These are phyloP conservation scores for Carlito syrichta DNA, from an alignment of 2,113 vertebrate species.

Conservation along the genomic window DNA sequence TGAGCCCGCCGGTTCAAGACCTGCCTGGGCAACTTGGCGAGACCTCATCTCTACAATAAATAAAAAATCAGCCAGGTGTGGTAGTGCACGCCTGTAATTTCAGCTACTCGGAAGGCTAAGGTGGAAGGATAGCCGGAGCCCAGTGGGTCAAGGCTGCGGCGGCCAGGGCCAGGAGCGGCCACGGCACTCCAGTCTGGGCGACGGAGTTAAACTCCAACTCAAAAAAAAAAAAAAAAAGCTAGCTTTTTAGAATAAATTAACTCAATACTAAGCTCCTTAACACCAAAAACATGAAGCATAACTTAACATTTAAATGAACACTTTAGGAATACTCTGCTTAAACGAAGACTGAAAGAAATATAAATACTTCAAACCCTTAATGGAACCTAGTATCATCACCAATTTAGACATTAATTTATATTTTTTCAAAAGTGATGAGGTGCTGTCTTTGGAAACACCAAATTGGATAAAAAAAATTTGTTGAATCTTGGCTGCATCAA, in stretches of 20 bases:
- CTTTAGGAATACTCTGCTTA: not conserved
- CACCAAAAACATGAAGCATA: not conserved
- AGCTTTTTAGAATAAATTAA: not conserved
- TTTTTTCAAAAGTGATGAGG: not conserved
- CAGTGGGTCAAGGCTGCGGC: too few species aligned
- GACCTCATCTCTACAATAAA: too few species aligned
- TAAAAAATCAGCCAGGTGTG: too few species aligned
- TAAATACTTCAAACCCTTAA: not conserved
- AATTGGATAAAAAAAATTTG: not conserved
- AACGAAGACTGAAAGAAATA: not conserved
- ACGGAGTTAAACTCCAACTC: too few species aligned
- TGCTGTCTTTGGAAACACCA: not conserved
- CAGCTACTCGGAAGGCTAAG: too few species aligned
- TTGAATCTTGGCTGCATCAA: not conserved
- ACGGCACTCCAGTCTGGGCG: too few species aligned
- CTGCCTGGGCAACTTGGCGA: too few species aligned
- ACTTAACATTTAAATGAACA: not conserved
- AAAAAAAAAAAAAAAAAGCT: too few species aligned
- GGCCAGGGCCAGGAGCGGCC: too few species aligned
- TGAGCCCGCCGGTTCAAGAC: too few species aligned
- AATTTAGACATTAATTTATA: not conserved
- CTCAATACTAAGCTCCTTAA: not conserved
- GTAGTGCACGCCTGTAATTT: too few species aligned
- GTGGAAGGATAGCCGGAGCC: too few species aligned
- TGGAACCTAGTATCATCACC: not conserved